Base-by-base conservation (phyloP, 2,113 vertebrate species). In the Solea senegalensis region DNA sequence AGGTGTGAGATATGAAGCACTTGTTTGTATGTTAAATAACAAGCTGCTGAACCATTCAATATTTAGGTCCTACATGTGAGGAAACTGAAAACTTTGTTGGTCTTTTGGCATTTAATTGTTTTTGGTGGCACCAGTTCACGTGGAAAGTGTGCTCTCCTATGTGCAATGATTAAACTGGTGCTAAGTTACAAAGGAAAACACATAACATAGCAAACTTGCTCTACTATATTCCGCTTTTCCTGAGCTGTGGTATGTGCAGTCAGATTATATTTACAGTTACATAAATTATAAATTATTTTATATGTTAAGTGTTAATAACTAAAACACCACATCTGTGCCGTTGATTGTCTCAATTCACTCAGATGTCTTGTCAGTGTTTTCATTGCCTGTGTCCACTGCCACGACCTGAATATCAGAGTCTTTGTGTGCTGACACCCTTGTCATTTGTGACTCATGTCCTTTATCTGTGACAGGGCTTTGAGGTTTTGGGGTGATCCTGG, bases 401-500 rank as follows among this genome's bases (percentile, higher is more conserved):
- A 26, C 60, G 63, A 48, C 59, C 49, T 2, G 34, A 28, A 34
- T 57, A 58, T 54, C 9, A 51, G 41, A 63, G 56, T 60, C 13
- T 14, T 13, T 65, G 41, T 64, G 51, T 52, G 51, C 26, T 44
- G 5, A 73, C n/a, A 51, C 61, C 9, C 43, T 28, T 10, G 8
- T 53, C 44, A 53, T 59, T 45, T 72, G 53, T 34, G 65, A 58
- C 65, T 39, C 44, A 15, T 15, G 34, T 53, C 62, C 58, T 46
- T 62, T 26, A 51, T 59, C 63, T 63, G 57, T 81, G 43, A 64
- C 61, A 48, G 34, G 49, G 50, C 65, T 48, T 56, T 60, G 53
- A 68, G 65, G 63, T 87, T 89, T 85, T n/a, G 72, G 82, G 79
- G 71, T 82, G 69, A 86, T 69, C 62, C 55, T 69, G 54, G 27